Evolutionary conservation across 1,140 invertebrate genomes (phyloP), one percentile per base, ranked within the genome.

Genomic region (Cheumatopsyche charites): DNA sequence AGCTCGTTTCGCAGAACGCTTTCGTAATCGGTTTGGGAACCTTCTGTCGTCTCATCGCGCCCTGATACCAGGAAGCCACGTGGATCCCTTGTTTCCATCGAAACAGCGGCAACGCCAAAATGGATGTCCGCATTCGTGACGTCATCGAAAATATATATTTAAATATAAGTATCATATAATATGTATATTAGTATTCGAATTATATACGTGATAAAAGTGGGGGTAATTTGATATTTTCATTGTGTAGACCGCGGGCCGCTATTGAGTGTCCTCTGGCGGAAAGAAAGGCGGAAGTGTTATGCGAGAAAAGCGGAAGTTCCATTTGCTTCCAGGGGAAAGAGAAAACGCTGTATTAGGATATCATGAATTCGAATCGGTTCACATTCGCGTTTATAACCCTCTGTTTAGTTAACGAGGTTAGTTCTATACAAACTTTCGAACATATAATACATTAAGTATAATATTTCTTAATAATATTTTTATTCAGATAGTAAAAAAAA

Each of bases 301-400:
- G 19, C 26, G 43, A 63, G 70, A 68, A 62, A 25, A 67, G 66
- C 72, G 72, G 72, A 76, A 76, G 70, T 76, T 65, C 58, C 69
- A 71, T 72, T 70, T 76, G 66, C 72, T 76, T 76, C 42, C 72
- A 73, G 61, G 71, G 52, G 62, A 69, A 70, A 68, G 63, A 58
- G 69, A 70, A 76, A 61, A 73, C 65, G 45, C 45, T 47, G 7
- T 47, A 71, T 26, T 49, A 26, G 75, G 72, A 23, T 6, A 68
- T 19, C 75, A 76, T 69, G 42, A 36, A 12, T 3, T 26, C 17
- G 52, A 6, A 62, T 1, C 15, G 55, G 45, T 19, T 23, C 12
- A 52, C n/a, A 15, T 42, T 41, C 62, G 9, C 55, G 29, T 9
- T 36, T 36, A 4, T 36, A 36, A 36, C 29, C 29, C 3, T 36